Evolutionary conservation across 2,797 vertebrate species (phyloP).

Genomic region (Zonotrichia albicollis): DNA sequence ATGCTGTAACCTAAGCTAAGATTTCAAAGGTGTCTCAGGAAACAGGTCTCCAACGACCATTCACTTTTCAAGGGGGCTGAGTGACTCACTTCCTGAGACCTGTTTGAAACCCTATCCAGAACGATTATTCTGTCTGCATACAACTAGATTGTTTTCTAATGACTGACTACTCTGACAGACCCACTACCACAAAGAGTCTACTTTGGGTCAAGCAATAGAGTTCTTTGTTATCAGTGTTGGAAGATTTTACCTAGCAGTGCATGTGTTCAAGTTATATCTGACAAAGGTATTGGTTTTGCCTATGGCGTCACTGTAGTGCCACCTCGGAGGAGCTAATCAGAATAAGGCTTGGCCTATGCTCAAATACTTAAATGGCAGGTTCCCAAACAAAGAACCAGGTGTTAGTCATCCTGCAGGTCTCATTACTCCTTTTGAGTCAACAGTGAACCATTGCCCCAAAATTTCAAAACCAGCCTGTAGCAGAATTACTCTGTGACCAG

Average conservation of each 20-base stretch:
- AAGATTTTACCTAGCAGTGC: neutral
- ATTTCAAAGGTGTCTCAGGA: conserved; percentile 50
- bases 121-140: neutral
- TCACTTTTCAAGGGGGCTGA: neutral
- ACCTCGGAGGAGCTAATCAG: neutral
- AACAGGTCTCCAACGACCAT: conserved; percentile 50
- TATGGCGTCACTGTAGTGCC: neutral
- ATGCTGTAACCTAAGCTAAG: conserved; percentile 31
- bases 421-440: neutral
- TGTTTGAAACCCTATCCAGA: conserved; percentile 38
- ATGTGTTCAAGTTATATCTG: neutral
- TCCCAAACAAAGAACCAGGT: conserved; percentile 45
- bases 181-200: neutral
- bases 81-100: conserved; percentile 51
- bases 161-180: neutral
- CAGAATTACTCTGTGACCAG: neutral
- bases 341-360: neutral
- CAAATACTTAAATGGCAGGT: neutral
- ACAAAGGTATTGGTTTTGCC: neutral
- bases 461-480: neutral
- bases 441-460: neutral
- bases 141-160: conserved; percentile 13
- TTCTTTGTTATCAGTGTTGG: neutral
- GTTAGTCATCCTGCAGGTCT: conserved; percentile 5
- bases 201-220: neutral